A percentile compares a stretch with the other conserved stretches of the same genome.
Conservation (phyloP, 2,113 vertebrate species). For the Phainopepla nitens region DNA sequence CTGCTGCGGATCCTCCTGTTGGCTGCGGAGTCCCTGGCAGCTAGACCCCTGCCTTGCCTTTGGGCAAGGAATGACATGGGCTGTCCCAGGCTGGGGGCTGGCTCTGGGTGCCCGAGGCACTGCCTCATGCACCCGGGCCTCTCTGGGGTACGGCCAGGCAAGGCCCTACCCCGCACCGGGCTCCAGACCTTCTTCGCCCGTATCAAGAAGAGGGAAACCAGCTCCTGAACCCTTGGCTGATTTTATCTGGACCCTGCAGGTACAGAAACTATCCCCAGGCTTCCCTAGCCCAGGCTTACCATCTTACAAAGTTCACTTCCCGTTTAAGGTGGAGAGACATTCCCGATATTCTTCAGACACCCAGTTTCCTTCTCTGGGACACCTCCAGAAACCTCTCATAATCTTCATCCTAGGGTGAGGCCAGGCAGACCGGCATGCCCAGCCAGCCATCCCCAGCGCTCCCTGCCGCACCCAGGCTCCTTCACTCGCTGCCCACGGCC, state of each 20-base stretch:
- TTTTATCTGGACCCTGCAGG: background rate
- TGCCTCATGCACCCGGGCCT: background rate
- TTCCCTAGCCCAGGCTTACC: background rate
- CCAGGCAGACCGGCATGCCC: background rate
- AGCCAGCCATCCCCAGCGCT: background rate
- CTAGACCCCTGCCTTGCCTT: background rate
- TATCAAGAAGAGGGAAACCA: background rate
- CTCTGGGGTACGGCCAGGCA: background rate
- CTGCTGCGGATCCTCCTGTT: background rate
- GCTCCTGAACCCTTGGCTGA: background rate
- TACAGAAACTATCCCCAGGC: background rate
- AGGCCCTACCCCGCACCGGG: background rate
- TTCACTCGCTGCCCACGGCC: accelerated
- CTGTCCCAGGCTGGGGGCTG: background rate
- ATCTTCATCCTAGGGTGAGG: background rate
- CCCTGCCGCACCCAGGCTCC: accelerated
- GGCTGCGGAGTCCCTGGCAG: background rate
- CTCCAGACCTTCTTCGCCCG: background rate
- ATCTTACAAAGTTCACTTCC: background rate
- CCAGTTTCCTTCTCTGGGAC: background rate
- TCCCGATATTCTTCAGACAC: background rate
- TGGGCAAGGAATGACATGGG: accelerated
- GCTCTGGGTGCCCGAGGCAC: background rate
- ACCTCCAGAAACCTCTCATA: background rate
- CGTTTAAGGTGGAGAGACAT: background rate